Percentiles rank a stretch among this genome's conserved stretches.
phyloP scores from a whole-genome alignment of 2,797 vertebrate species.

The Eidolon dupreanum region DNA sequence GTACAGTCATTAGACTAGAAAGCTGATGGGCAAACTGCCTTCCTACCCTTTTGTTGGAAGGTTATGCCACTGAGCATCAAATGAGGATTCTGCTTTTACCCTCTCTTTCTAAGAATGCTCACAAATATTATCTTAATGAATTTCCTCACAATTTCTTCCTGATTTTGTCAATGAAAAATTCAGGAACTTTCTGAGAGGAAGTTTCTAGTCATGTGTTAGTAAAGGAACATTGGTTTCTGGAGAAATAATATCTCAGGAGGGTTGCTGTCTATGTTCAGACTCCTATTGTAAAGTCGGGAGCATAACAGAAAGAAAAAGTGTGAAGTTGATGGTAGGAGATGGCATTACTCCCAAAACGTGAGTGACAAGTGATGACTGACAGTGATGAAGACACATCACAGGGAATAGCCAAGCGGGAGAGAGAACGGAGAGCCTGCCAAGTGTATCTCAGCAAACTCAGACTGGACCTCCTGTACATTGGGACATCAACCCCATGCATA shows the following conservation, averaged over 20 bases:
- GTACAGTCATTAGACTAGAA: neutral
- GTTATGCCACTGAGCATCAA: neutral
- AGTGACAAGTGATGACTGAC: slow-evolving; percentile 64
- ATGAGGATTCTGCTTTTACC: neutral
- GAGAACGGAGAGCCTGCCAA: slow-evolving; percentile 35
- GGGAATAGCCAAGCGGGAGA: slow-evolving; percentile 18
- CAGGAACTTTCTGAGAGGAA: neutral
- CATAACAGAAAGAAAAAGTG: neutral
- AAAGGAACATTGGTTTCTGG: slow-evolving; percentile 33
- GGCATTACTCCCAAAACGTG: slow-evolving; percentile 43
- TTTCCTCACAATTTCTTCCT: neutral
- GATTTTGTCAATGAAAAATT: neutral
- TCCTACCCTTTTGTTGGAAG: neutral
- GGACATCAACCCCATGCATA: slow-evolving; percentile 47
- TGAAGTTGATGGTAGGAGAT: slow-evolving; percentile 44
- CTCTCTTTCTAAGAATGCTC: slow-evolving; percentile 5
- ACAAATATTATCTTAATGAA: neutral
- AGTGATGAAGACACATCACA: slow-evolving; percentile 54
- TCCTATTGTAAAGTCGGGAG: neutral
- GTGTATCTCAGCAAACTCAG: neutral
- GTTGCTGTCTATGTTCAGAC: neutral
- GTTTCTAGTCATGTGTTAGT: neutral
- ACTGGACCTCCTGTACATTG: slow-evolving; percentile 13
- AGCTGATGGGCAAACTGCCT: neutral
- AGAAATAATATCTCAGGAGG: slow-evolving; percentile 44